Evolutionary conservation across 2,888 invertebrate genomes (phyloP), one percentile per base, ranked within the genome.

Genomic region (Pardosa pseudoannulata): DNA sequence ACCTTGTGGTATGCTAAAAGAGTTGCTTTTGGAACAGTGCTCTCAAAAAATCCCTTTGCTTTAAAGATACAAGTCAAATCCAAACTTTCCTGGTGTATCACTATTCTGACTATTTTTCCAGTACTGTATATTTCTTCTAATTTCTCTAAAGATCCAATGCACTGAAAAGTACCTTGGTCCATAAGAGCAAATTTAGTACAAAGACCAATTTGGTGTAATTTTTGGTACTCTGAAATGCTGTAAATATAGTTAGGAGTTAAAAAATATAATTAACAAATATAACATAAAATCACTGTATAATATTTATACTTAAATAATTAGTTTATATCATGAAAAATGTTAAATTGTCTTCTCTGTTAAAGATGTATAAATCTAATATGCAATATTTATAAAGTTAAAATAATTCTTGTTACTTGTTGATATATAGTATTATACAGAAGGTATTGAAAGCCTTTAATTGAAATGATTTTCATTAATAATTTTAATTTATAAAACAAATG

Each of bases 321-420:
- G 7, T 9, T 56, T 9, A 23, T 62, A 81, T 75, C 87, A 70
- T 32, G 87, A 83, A 5, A 88, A 82, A 1, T n/a, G n/a, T n/a
- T n/a, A n/a, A n/a, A n/a, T n/a, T n/a, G n/a, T n/a, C n/a, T n/a
- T n/a, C n/a, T n/a, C n/a, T n/a, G n/a, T n/a, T n/a, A n/a, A n/a
- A n/a, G n/a, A n/a, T n/a, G n/a, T n/a, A n/a, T n/a, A n/a, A n/a
- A n/a, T n/a, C n/a, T n/a, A n/a, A n/a, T n/a, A n/a, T n/a, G n/a
- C n/a, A n/a, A n/a, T n/a, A n/a, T n/a, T n/a, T n/a, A n/a, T n/a
- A n/a, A n/a, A n/a, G n/a, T n/a, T n/a, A n/a, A n/a, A n/a, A n/a
- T n/a, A n/a, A n/a, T n/a, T n/a, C n/a, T n/a, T n/a, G n/a, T n/a
- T n/a, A n/a, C n/a, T n/a, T n/a, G n/a, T n/a, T n/a, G n/a, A n/a